Percentiles rank a stretch among this genome's conserved stretches.
Conservation (phyloP, 2,113 vertebrate species). For the Narcine bancroftii region DNA sequence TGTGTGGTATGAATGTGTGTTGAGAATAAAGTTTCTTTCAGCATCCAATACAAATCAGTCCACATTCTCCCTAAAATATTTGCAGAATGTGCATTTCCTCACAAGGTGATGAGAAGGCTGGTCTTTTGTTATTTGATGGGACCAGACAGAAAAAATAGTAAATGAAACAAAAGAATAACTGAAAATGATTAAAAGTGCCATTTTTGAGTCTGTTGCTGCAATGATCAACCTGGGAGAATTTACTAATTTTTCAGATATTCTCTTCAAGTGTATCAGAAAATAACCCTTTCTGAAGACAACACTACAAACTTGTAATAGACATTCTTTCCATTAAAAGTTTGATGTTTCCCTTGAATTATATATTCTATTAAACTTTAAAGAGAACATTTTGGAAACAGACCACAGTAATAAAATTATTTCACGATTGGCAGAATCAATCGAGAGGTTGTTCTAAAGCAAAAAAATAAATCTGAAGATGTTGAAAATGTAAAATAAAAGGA, state of each 20-base stretch:
- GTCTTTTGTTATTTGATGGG: not conserved
- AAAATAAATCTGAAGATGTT: no score
- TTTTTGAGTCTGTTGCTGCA: not conserved
- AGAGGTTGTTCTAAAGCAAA: not conserved
- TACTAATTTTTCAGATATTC: conserved; percentile 5
- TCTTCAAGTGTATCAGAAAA: not conserved
- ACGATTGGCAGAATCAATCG: not conserved
- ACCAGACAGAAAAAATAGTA: not conserved
- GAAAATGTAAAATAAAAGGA: no score
- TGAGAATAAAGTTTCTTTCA: not conserved
- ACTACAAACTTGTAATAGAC: not conserved
- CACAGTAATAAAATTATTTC: not conserved
- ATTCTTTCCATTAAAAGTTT: not conserved
- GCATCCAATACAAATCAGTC: not conserved
- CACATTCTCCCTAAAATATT: not conserved
- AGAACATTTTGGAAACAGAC: not conserved
- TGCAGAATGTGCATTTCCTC: not conserved
- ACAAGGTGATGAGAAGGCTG: not conserved
- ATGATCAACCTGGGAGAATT: not conserved
- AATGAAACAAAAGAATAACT: not conserved
- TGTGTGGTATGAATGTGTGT: not conserved
- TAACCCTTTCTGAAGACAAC: not conserved
- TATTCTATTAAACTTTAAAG: not conserved
- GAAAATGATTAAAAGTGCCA: not conserved
- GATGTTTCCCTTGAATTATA: not conserved